Evolutionary conservation across 2,888 invertebrate genomes (phyloP).

Genomic region (Apocheima hispidaria): DNA sequence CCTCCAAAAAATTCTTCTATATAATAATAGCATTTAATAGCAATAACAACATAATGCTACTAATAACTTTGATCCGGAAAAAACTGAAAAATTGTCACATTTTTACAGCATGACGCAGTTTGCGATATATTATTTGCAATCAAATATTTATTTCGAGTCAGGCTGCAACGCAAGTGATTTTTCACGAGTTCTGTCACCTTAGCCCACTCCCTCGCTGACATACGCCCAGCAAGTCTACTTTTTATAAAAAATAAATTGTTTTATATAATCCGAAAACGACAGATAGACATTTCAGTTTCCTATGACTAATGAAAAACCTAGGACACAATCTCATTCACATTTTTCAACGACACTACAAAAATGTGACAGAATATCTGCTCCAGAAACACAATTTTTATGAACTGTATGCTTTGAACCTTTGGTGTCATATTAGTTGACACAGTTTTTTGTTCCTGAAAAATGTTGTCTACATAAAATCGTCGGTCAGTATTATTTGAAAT

Average conservation of each 20-base stretch:
- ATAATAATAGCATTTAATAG: no score
- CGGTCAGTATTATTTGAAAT: slow-evolving; percentile 12
- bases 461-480: slow-evolving; percentile 6
- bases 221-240: neutral
- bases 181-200: slow-evolving; percentile 8
- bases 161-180: neutral
- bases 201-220: slow-evolving; percentile 9
- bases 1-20: no score
- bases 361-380: neutral
- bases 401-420: neutral
- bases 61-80: no score
- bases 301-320: slow-evolving; percentile 30
- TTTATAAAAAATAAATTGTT: slow-evolving; percentile 3
- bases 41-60: no score
- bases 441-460: slow-evolving; percentile 9
- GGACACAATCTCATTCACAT: slow-evolving; percentile 28
- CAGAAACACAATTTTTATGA: neutral
- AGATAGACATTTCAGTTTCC: slow-evolving; percentile 21
- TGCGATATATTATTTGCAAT: neutral
- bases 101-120: neutral
- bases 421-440: slow-evolving; percentile 14
- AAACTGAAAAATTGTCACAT: no score
- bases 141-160: neutral
- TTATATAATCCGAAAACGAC: slow-evolving; percentile 14
- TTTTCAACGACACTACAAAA: neutral